A percentile compares a stretch with the other conserved stretches of the same genome.
These are phyloP conservation scores for Xanthia togata DNA, from an alignment of 2,888 invertebrate species.

Conservation along the genomic window DNA sequence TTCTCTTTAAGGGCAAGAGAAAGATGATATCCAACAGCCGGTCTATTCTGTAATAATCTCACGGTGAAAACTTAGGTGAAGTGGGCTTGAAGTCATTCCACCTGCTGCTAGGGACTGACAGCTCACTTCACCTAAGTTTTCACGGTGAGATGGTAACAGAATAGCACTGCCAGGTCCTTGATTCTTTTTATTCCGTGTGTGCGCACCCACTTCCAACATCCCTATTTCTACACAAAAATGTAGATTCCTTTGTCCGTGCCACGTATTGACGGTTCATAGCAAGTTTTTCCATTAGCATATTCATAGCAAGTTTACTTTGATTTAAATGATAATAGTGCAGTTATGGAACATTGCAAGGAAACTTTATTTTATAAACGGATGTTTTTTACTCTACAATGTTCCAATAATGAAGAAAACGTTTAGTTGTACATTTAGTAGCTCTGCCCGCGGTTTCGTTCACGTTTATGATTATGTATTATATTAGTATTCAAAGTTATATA, in stretches of 20 bases:
- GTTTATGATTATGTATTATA: background rate
- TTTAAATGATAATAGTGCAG: conserved; percentile 12
- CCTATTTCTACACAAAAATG: background rate
- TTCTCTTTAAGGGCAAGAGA: background rate
- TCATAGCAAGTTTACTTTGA: conserved; percentile 16
- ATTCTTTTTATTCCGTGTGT: background rate
- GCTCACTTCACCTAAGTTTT: no score
- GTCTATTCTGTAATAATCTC: no score
- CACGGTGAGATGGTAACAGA: no score
- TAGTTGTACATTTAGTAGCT: background rate
- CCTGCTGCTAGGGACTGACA: no score
- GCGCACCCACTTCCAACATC: background rate
- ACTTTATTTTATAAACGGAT: background rate
- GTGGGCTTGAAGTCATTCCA: no score
- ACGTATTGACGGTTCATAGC: conserved; percentile 1
- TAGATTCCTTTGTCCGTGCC: background rate
- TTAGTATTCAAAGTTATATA: no score
- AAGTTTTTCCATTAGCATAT: conserved; percentile 12
- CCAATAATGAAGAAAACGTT: background rate
- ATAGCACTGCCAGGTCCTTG: no score
- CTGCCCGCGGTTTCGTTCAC: background rate
- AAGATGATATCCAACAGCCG: background rate
- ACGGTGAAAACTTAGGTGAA: no score
- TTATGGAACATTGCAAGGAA: background rate
- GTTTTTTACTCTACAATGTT: background rate